These are phyloP conservation scores for Apteryx owenii DNA, from an alignment of 2,113 vertebrate species.

Conservation along the genomic window DNA sequence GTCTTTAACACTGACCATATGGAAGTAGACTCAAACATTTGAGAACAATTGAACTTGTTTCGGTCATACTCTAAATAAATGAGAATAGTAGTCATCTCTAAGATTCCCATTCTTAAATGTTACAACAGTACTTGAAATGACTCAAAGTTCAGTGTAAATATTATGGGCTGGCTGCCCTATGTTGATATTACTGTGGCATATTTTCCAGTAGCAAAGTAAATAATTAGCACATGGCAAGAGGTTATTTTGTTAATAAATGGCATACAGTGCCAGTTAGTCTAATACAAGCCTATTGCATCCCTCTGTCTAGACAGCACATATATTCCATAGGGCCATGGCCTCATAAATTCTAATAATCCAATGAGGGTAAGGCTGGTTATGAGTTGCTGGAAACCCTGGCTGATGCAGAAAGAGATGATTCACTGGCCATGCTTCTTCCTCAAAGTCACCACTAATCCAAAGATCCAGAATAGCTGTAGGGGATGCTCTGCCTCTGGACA, in stretches of 20 bases:
- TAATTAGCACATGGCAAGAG: neutral
- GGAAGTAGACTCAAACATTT: neutral
- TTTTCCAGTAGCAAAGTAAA: slow-evolving; percentile 18
- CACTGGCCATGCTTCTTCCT: neutral
- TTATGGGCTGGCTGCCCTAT: neutral
- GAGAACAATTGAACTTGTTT: neutral
- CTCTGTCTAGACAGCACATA: neutral
- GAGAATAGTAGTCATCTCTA: neutral
- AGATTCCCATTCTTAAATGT: neutral
- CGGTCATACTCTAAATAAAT: neutral
- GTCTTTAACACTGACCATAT: neutral
- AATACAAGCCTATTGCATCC: neutral
- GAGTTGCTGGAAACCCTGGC: neutral
- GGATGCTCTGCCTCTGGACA: neutral
- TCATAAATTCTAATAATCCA: neutral
- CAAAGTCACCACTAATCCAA: neutral
- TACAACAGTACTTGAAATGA: neutral
- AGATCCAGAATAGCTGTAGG: neutral
- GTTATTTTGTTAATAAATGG: neutral
- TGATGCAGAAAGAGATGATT: neutral
- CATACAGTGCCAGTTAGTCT: neutral
- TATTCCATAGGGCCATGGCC: neutral
- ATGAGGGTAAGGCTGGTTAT: neutral
- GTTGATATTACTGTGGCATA: neutral
- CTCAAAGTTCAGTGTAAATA: neutral